Percentiles rank a stretch among this genome's conserved stretches.
These are phyloP conservation scores for Rhinolophus ferrumequinum DNA, from an alignment of 2,113 vertebrate species.

Conservation along the genomic window DNA sequence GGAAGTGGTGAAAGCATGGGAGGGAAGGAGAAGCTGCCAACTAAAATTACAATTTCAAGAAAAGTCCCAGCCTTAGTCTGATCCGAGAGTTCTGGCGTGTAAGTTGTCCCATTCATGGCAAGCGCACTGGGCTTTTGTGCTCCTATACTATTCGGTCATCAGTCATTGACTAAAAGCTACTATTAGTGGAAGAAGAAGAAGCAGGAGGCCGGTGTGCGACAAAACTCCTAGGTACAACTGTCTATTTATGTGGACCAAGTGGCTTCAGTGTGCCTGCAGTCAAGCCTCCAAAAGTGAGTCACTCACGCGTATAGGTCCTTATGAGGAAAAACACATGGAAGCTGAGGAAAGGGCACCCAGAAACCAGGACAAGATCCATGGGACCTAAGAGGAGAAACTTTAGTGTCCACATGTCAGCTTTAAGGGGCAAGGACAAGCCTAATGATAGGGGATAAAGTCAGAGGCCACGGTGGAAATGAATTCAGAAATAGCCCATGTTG, in stretches of 20 bases:
- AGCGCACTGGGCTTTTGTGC: not conserved
- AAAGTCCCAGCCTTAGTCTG: not conserved
- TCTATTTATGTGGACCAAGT: not conserved
- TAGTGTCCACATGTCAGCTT: not conserved
- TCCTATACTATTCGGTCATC: not conserved
- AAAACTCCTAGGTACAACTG: not conserved
- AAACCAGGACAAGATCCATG: not conserved
- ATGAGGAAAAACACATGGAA: not conserved
- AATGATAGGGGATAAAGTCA: not conserved
- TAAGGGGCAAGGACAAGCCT: not conserved
- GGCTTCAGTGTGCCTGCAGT: not conserved
- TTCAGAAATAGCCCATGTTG: not conserved
- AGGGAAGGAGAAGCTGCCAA: not conserved
- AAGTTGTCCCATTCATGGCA: not conserved
- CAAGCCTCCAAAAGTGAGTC: not conserved
- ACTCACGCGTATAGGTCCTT: not conserved
- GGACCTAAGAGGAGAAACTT: not conserved
- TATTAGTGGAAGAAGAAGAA: not conserved
- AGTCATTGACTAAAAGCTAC: not conserved
- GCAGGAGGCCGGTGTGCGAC: not conserved
- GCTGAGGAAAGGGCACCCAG: not conserved
- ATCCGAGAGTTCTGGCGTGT: not conserved
- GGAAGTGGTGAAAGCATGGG: not conserved
- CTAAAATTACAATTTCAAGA: not conserved
- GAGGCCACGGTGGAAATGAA: not conserved